phyloP scores from a whole-genome alignment of 2,113 vertebrate species.

The Prochilodus magdalenae region DNA sequence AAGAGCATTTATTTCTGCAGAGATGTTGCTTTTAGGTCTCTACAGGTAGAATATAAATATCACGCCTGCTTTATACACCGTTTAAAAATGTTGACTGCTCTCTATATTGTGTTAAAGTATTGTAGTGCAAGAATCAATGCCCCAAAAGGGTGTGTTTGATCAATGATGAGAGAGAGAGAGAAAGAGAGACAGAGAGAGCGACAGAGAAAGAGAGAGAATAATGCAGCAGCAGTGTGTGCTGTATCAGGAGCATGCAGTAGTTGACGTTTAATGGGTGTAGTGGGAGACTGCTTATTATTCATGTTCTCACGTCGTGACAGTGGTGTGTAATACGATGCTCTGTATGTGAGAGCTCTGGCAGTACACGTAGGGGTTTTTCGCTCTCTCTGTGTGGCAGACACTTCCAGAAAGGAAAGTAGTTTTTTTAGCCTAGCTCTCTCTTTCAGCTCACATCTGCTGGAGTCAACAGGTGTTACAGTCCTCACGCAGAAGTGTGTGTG shows the following conservation, averaged over 20 bases:
- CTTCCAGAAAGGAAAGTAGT: slow-evolving; percentile 48
- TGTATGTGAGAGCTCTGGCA: slow-evolving; percentile 33
- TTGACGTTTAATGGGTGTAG: slow-evolving; percentile 12
- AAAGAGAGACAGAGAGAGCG: too few relatives aligned
- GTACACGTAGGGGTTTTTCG: neutral
- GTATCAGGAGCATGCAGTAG: neutral
- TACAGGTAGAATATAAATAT: too few relatives aligned
- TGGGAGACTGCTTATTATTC: slow-evolving; percentile 33
- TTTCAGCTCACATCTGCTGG: slow-evolving; percentile 59
- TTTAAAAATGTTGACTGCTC: too few relatives aligned
- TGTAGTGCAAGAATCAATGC: too few relatives aligned
- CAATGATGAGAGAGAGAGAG: neutral
- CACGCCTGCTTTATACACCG: too few relatives aligned
- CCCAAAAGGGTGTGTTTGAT: neutral
- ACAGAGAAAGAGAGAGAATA: too few relatives aligned
- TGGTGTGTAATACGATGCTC: slow-evolving; percentile 33
- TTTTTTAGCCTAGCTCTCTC: slow-evolving; percentile 10
- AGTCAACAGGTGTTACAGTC: slow-evolving; percentile 69
- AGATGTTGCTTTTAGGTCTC: too few relatives aligned
- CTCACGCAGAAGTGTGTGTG: slow-evolving; percentile 35
- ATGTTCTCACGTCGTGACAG: slow-evolving; percentile 34
- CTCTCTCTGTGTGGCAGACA: slow-evolving; percentile 12
- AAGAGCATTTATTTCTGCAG: too few relatives aligned
- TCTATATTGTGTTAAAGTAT: too few relatives aligned
- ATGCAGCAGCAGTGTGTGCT: neutral